Base-by-base conservation (phyloP, 1,140 invertebrate species). In the Himalopsyche phryganea region DNA sequence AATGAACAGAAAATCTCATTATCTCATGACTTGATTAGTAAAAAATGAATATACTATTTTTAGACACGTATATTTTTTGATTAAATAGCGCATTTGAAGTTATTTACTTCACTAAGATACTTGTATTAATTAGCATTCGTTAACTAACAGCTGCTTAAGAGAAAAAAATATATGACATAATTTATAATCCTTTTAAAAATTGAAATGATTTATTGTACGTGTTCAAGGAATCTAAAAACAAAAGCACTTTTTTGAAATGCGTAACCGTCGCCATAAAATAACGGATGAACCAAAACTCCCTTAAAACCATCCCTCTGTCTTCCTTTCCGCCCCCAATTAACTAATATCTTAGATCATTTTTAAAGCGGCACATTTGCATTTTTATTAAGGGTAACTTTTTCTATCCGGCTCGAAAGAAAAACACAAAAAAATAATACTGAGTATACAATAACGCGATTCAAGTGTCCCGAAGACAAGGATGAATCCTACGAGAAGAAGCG, bases 301-400 rank as follows among this genome's bases (percentile, higher is more conserved):
- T 38, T 47, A 38, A 35, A 36, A 32, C 19, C 19, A 28, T 11
- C 42, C n/a, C n/a, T 11, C 40, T 19, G 20, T 50, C 53, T 40
- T 53, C 45, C 45, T 20, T 23, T 41, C 45, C 53, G 11, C 40
- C 60, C 58, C 52, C 61, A 65, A 65, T 65, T 65, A 65, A 65
- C 62, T 55, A 65, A 65, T 65, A 65, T 65, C 62, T 65, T 65
- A 65, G 58, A 65, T 65, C 62, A 65, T 65, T 65, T 65, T 65
- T 65, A 65, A 65, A 65, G 58, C 62, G 59, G 58, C 45, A 58
- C 49, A 65, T 65, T 65, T 61, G 58, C 62, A 65, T 65, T 65
- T 65, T 65, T 65, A 65, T 65, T 65, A 65, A 65, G 62, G 62
- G 54, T 49, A 65, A 57, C 61, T 60, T 60, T 63, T 58, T 46